Conservation (phyloP, 1,140 invertebrate genomes). For the Rhopalosiphum maidis region DNA sequence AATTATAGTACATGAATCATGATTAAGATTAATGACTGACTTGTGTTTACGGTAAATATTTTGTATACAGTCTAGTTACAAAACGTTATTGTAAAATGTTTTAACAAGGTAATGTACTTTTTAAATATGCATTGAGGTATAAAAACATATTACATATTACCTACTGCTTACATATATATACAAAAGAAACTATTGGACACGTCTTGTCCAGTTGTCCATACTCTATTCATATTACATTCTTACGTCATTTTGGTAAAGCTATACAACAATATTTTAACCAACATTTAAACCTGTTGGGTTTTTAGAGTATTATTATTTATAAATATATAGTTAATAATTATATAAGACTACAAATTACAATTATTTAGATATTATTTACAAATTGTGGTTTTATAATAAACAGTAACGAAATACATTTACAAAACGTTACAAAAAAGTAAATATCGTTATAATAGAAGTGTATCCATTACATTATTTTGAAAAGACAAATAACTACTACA, state of each 20-base stretch:
- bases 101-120: neutral
- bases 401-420: neutral
- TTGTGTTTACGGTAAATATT: slow-evolving; percentile 1
- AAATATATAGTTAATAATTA: no score
- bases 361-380: neutral
- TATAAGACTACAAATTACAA: neutral
- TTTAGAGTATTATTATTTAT: no score
- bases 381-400: neutral
- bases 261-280: neutral
- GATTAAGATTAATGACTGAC: neutral
- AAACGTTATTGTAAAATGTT: neutral
- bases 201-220: neutral
- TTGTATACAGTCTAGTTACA: neutral
- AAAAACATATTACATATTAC: neutral
- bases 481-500: no score
- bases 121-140: neutral
- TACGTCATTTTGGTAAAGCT: neutral
- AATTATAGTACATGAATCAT: neutral
- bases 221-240: neutral
- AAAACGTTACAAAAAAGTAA: neutral
- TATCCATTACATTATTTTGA: neutral
- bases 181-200: neutral
- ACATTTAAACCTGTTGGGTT: neutral
- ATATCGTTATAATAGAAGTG: neutral
- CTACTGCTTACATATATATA: neutral